Base-by-base conservation (phyloP, 2,888 invertebrate genomes). In the Meganola albula region DNA sequence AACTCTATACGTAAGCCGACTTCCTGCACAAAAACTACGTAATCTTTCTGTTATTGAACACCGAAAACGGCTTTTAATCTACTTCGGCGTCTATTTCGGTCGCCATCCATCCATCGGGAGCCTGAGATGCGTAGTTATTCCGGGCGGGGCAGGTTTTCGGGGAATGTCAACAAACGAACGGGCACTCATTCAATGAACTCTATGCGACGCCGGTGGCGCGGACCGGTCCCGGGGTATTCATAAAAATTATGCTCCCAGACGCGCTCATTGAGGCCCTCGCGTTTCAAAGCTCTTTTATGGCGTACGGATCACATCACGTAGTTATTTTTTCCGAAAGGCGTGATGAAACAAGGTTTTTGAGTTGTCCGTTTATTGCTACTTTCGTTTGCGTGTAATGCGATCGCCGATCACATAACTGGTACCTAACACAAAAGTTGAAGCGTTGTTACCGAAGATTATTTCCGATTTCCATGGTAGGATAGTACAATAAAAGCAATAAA, bases 121-220 rank as follows among this genome's bases (percentile, higher is more conserved):
- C 58, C 56, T 56, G 56, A 52, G 63, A 58, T 65, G 61, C 69
- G 65, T 64, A 55, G 74, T 76, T 83, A 82, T 83, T 80, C 76
- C 74, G 73, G 71, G 79, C 80, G 63, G 67, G 77, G 80, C 84
- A 80, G 82, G 84, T 85, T 85, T 84, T 84, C 78, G 83, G 83
- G 79, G 83, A 84, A 83, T 83, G 84, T 85, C 84, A 85, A 84
- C 84, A 85, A 80, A 82, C 82, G 75, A 70, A 74, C 77, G 71
- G 69, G 62, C 76, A 71, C 67, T 75, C 80, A 82, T 80, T 80
- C 83, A 83, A 75, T 85, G 82, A 84, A 84, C 83, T 72, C 82
- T 67, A 60, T 66, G 70, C 75, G 64, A 59, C 74, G 74, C 66
- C 70, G 73, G 72, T 69, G 75, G 73, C 73, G 68, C 74, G 76